A percentile compares a stretch with the other conserved stretches of the same genome.
phyloP scores from a whole-genome alignment of 2,888 invertebrate species.

The Epiblema foenella region DNA sequence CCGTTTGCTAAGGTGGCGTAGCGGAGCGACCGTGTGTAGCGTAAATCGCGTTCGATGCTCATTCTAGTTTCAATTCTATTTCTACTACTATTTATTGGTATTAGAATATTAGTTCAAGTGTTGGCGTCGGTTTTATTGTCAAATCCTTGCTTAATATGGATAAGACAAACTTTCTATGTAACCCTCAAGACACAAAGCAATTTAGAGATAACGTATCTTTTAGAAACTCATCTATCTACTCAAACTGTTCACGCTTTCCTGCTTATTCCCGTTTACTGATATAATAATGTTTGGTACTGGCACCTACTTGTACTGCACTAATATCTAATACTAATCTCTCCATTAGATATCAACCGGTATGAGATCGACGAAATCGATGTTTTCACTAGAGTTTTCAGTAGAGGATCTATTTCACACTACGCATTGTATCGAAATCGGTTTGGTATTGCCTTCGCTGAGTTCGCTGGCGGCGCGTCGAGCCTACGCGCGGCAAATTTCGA shows the following conservation, averaged over 20 bases:
- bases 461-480: background rate
- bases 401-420: background rate
- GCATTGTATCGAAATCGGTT: background rate
- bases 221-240: background rate
- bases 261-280: background rate
- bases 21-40: slow-evolving; percentile 45
- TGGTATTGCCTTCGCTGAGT: background rate
- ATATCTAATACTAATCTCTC: background rate
- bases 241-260: background rate
- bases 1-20: too few species aligned
- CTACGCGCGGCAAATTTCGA: background rate
- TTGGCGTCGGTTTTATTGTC: slow-evolving; percentile 20
- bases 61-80: slow-evolving; percentile 50
- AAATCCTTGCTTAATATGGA: background rate
- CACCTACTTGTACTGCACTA: background rate
- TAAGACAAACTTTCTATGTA: background rate
- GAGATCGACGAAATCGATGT: background rate
- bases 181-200: background rate
- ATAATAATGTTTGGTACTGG: background rate
- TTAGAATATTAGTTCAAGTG: slow-evolving; percentile 44
- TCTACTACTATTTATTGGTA: slow-evolving; percentile 45
- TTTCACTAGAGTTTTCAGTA: background rate
- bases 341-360: background rate
- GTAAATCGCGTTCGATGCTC: slow-evolving; percentile 48
- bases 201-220: background rate